Evolutionary conservation across 2,113 vertebrate genomes (phyloP), one percentile per base, ranked within the genome.

Genomic region (Mungos mungo): DNA sequence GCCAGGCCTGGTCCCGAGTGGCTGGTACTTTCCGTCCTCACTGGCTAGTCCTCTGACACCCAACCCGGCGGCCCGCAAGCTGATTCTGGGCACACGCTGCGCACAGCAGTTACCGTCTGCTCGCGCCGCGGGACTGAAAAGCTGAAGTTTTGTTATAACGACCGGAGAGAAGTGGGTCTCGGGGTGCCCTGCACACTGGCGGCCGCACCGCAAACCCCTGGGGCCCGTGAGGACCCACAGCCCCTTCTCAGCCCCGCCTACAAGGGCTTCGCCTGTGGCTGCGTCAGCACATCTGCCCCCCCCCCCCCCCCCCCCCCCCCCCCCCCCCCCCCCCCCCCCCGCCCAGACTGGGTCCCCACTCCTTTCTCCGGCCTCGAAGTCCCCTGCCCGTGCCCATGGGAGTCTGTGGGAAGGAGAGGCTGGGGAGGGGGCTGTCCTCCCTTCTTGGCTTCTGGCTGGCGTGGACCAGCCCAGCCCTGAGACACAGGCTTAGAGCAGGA

Each of bases 301-400:
- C 12, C 1, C 60, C 23, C 2, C 38, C 2, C 2, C 12, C 1
- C 60, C 23, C 2, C 5, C 16, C 38, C 2, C 2, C 12, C 1
- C 60, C 23, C 2, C 5, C 16, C 38, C 2, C 2, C 12, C 1
- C 60, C 23, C 2, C 5, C 16, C 38, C 2, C 2, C 12, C 1
- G 52, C 23, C 2, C 5, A 45, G 25, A 54, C 8, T 0, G 1
- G 1, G 25, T 33, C 29, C 63, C 50, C 4, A 0, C 47, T 3
- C 52, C 29, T 33, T 45, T 31, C 92, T 47, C 47, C 16, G 8
- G 50, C 31, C 33, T 0, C 6, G 6, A 12, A 66, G 23, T 10
- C 23, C 35, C 14, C 69, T 35, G 77, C 16, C 10, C 7, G n/a
- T 11, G 76, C 16, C 9, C 29, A 16, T 54, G 52, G 35, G 60